A percentile compares a stretch with the other conserved stretches of the same genome.
phyloP scores from a whole-genome alignment of 2,888 invertebrate genomes.

The Axea sp. region DNA sequence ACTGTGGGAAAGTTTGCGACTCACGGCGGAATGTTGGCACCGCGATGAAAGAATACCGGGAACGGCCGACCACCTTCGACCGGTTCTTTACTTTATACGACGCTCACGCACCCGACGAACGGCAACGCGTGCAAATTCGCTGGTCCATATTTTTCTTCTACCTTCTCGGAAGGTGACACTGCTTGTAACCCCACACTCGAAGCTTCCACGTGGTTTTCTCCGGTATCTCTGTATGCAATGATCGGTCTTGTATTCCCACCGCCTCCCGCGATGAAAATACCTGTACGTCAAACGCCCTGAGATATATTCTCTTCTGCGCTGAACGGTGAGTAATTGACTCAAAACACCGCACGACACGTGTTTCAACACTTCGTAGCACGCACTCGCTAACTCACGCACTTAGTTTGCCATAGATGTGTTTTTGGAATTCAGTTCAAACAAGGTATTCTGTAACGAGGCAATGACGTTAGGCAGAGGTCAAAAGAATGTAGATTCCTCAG shows the following conservation, averaged over 20 bases:
- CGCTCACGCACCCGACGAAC: slow-evolving; percentile 8
- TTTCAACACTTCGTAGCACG: slow-evolving; percentile 68
- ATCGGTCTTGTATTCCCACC: too few relatives aligned
- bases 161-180: slow-evolving; percentile 13
- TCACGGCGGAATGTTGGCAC: slow-evolving; percentile 67
- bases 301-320: slow-evolving; percentile 10
- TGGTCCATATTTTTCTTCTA: slow-evolving; percentile 35
- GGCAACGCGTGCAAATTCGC: slow-evolving; percentile 33
- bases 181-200: neutral
- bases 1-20: slow-evolving; percentile 72
- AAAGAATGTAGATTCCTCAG: too few relatives aligned
- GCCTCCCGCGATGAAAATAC: neutral
- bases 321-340: slow-evolving; percentile 30
- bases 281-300: slow-evolving; percentile 10
- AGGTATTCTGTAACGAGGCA: too few relatives aligned
- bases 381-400: slow-evolving; percentile 19
- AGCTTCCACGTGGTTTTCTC: neutral
- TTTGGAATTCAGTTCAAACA: too few relatives aligned
- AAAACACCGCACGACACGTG: slow-evolving; percentile 70
- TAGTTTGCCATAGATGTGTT: too few relatives aligned
- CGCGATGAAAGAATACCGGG: slow-evolving; percentile 63
- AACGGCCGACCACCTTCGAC: slow-evolving; percentile 61
- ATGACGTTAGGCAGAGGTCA: too few relatives aligned
- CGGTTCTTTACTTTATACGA: slow-evolving; percentile 48
- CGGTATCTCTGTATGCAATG: too few relatives aligned